Evolutionary conservation across 2,113 vertebrate genomes (phyloP), one percentile per base, ranked within the genome.

Genomic region (Pitta sordida): DNA sequence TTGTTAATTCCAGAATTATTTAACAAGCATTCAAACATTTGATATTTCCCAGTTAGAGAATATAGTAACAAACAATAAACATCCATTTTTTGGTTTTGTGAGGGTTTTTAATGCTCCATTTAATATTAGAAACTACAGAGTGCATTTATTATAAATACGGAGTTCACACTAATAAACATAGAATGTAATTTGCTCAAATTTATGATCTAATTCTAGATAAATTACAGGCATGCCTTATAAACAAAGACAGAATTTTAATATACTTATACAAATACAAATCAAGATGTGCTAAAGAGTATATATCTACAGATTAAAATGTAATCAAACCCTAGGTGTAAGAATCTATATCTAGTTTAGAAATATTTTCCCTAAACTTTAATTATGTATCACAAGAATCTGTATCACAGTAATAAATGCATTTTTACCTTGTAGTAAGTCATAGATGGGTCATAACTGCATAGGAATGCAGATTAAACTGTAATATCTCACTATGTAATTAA

Each of bases 101-200:
- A 32, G 11, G 0, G 1, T 19, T 77, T 76, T 96, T 84, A 67
- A 84, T 94, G 27, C 10, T 82, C 19, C 52, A 94, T 90, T 96
- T 94, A 73, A 63, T 89, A 77, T 39, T 76, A 90, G 27, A 93
- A 95, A 79, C 1, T 85, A 73, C 69, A 11, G 39, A 59, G 16
- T 82, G 30, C 8, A 12, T 82, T 89, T 95, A 71, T 95, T 73
- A 81, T n/a, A 87, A 86, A 95, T 75, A 90, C 11, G 83, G 41
- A 32, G 34, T 88, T 95, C 49, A 86, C 39, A 74, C 74, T 86
- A 95, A 89, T 93, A 89, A 96, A 91, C 9, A 89, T 18, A 69
- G 16, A 94, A 82, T 76, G 11, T 63, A 94, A 94, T 96, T 95
- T 97, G 24, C 39, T 93, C 16, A 97, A 92, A 95, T 90, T 94